phyloP scores from a whole-genome alignment of 2,797 vertebrate genomes.

The Rhodeus uyekii region DNA sequence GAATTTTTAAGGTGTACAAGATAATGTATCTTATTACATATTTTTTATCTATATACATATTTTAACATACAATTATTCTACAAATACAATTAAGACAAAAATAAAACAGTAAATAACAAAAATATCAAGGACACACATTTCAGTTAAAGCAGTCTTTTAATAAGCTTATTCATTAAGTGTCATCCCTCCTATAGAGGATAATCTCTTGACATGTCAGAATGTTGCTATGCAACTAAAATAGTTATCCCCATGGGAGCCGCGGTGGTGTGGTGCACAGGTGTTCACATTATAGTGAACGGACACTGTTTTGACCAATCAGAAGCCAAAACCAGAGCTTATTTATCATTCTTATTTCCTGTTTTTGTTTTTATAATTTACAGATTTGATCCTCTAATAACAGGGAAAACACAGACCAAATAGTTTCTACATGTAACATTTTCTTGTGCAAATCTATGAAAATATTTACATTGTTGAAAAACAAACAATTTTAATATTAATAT shows the following conservation, averaged over 20 bases:
- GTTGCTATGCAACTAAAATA: background rate
- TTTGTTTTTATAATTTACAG: background rate
- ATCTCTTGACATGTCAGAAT: background rate
- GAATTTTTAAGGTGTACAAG: background rate
- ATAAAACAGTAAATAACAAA: background rate
- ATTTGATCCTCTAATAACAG: background rate
- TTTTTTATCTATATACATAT: background rate
- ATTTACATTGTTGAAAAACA: background rate
- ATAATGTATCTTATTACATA: background rate
- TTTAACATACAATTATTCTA: background rate
- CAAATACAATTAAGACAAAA: background rate
- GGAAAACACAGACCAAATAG: background rate
- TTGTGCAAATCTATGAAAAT: background rate
- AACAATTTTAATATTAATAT: background rate
- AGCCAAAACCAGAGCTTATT: background rate
- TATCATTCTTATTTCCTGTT: background rate
- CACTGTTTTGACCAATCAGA: background rate
- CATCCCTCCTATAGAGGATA: background rate
- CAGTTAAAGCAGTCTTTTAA: background rate
- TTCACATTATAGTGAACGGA: background rate
- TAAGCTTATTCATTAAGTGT: no score
- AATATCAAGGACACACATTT: background rate
- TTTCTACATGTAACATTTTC: background rate
- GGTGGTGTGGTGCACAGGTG: background rate
- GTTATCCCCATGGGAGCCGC: no score